Percentiles rank a stretch among this genome's conserved stretches.
phyloP scores from a whole-genome alignment of 2,113 vertebrate species.

The Nothoprocta pentlandii region DNA sequence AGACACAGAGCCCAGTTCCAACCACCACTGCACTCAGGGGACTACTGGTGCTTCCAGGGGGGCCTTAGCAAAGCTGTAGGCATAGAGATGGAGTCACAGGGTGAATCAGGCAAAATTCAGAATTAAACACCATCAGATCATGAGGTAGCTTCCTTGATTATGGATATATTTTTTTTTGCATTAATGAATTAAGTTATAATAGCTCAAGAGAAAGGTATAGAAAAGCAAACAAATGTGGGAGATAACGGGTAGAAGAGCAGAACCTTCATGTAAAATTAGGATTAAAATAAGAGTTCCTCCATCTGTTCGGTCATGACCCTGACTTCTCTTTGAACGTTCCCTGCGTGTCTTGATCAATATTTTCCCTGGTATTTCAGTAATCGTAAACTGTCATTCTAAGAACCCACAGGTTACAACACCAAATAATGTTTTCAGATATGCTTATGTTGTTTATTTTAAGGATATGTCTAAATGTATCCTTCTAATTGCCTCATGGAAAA shows the following conservation, averaged over 20 bases:
- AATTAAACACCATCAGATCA: not conserved
- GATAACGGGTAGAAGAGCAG: not conserved
- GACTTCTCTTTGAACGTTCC: not conserved
- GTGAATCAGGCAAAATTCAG: not conserved
- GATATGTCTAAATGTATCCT: conserved; percentile 57
- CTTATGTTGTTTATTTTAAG: conserved; percentile 74
- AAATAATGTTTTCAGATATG: conserved; percentile 43
- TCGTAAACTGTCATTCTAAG: conserved; percentile 2
- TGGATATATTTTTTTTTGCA: not conserved
- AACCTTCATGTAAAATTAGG: not conserved
- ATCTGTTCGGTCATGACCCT: not conserved
- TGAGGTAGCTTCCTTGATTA: not conserved
- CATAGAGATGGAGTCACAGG: not conserved
- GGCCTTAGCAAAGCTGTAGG: not conserved
- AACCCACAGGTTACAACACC: conserved; percentile 54
- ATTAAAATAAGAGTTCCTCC: not conserved
- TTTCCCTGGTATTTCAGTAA: conserved; percentile 14
- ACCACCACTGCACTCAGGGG: not conserved
- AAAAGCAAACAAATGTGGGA: not conserved
- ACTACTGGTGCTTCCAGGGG: not conserved
- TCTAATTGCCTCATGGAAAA: conserved; percentile 74
- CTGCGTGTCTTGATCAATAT: conserved; percentile 28
- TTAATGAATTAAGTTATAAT: not conserved
- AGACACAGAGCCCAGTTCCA: not conserved
- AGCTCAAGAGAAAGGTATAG: fast-evolving